Base-by-base conservation (phyloP, 2,797 vertebrate genomes). In the Hypotaenidia philippensis region DNA sequence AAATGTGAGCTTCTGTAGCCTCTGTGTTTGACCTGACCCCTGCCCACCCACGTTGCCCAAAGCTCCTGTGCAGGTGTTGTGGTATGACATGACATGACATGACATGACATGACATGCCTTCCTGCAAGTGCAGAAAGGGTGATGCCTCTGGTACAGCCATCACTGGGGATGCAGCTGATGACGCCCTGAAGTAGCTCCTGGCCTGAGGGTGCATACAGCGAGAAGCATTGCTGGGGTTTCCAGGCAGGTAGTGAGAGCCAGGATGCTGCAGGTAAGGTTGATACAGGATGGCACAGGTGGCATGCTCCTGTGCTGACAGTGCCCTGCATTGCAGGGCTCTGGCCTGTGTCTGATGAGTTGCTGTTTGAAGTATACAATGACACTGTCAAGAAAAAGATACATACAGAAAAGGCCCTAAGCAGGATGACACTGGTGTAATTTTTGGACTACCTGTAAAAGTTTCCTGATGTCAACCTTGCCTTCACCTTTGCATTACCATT, bases 171-270 rank as follows among this genome's bases (percentile, higher is more conserved):
- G 34, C 3, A 7, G 49, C 25, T 81, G 40, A 27, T 45, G 47
- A 34, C 76, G 26, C 18, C 13, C 6, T 0, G 0, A 5, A 5
- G 36, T 3, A 72, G 32, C 23, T 64, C 23, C 22, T 11, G 27
- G 9, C 29, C 12, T 0, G 0, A 60, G 23, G 6, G 45, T 29
- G n/a, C 21, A 8, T 0, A 0, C 21, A 34, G 5, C 44, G 71
- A 38, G 34, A 84, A 32, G 3, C 10, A 9, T 1, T 0, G 1
- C 16, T 3, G 2, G 19, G 7, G 8, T 40, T 79, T 31, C 19
- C 50, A 44, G 52, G 19, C 14, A 41, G n/a, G 7, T 31, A n/a
- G 10, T 1, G 3, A 68, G n/a, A 79, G 26, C 19, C 63, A 0
- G 0, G 2, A 0, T 55, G 63, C 70, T 68, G 18, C 34, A 23